Base-by-base conservation (phyloP, 2,888 invertebrate genomes). In the Caenorhabditis drosophilae region DNA sequence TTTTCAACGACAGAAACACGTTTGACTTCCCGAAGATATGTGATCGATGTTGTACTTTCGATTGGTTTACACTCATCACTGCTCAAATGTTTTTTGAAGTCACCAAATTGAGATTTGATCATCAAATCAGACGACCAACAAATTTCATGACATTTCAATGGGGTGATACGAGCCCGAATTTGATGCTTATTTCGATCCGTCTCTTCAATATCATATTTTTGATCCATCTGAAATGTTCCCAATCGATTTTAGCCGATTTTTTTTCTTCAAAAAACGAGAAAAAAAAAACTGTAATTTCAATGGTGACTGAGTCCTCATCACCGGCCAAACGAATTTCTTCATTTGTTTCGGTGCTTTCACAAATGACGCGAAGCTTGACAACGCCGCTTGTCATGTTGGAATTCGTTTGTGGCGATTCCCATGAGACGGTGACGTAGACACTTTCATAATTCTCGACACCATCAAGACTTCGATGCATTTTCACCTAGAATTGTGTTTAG, bases 151-250 rank as follows among this genome's bases (percentile, higher is more conserved):
- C 82, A 82, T 51, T 78, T 67, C 23, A 79, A 61, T 2, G 81
- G 82, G 4, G 70, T 66, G 34, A 82, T 82, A 18, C 73, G 59
- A 1, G 79, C 82, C 36, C 77, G 68, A 15, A 81, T 76, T 61
- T 78, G 72, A 47, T 79, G 77, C 18, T 47, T 58, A 2, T 60
- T 67, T 7, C 59, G 47, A 52, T 78, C 62, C 46, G 73, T 52
- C 27, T 79, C 76, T 46, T 75, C 64, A 22, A 81, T 66, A 27
- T 81, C 79, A 49, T 79, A 76, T 36, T 68, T 74, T 60, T 79
- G 78, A 52, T 81, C 79, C 73, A 81, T 70, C 77, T 79, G 57
- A 27, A 70, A 62, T 12, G 20, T 7, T 45, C 48, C 11, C 11
- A 9, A n/a, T 2, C n/a, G 34, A 9, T 31, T 31, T 31, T 12